These are phyloP conservation scores for Mesocentrotus franciscanus DNA, from an alignment of 53 echinoderm and acorn worm genomes.

Conservation along the genomic window DNA sequence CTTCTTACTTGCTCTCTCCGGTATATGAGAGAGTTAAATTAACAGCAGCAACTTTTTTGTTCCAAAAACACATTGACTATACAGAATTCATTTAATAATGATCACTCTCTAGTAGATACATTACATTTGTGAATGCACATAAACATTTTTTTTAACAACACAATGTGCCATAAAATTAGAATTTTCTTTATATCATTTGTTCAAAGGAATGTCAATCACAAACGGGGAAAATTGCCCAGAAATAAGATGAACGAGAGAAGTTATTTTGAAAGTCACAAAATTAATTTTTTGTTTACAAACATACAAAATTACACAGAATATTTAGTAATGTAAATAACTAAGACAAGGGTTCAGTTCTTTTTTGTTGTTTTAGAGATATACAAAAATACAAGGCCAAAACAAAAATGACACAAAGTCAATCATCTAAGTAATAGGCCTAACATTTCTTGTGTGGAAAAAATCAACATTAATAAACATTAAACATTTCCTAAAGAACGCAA, in stretches of 20 bases:
- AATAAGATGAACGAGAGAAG: neutral
- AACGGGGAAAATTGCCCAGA: neutral
- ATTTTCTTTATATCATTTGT: neutral
- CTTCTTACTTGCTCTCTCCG: neutral
- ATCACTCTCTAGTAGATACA: neutral
- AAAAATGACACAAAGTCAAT: no score
- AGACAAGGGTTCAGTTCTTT: neutral
- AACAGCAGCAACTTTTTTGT: slow-evolving; percentile 9
- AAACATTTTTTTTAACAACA: neutral
- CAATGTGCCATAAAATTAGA: neutral
- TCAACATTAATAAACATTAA: no score
- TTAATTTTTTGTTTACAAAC: neutral
- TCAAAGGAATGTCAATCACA: neutral
- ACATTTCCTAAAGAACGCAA: no score
- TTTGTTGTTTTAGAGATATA: neutral
- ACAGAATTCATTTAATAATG: neutral
- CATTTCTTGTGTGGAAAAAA: no score
- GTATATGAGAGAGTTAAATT: neutral
- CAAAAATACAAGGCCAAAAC: no score
- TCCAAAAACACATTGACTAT: neutral
- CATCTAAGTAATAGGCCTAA: no score
- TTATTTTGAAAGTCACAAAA: neutral
- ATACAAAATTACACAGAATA: neutral
- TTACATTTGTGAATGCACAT: neutral
- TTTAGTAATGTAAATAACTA: neutral